Evolutionary conservation across 2,888 invertebrate species (phyloP).

Genomic region (Clusia tigrina): DNA sequence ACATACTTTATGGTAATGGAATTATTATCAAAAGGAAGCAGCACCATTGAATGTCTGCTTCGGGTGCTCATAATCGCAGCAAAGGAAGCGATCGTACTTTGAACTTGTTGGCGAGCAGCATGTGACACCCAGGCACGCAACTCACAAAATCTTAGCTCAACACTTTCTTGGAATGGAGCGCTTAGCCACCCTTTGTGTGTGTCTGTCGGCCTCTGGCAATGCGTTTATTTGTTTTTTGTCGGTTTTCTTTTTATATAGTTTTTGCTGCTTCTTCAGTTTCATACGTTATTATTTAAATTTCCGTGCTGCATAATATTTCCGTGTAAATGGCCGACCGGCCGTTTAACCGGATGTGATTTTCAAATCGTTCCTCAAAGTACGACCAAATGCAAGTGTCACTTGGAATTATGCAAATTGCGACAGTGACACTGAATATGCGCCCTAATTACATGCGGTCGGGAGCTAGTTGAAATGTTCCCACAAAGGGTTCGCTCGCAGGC

Average conservation of each 20-base stretch:
- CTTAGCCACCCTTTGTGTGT: too few relatives aligned
- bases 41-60: neutral
- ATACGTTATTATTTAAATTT: constrained; percentile 20
- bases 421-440: constrained; percentile 18
- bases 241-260: neutral
- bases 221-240: too few relatives aligned
- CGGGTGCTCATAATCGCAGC: neutral
- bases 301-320: constrained; percentile 8
- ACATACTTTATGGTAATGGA: constrained; percentile 3
- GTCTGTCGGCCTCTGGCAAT: too few relatives aligned
- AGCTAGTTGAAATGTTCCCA: neutral
- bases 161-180: too few relatives aligned
- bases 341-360: constrained; percentile 20
- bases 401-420: constrained; percentile 17
- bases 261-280: neutral
- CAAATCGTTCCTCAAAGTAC: too few relatives aligned
- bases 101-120: constrained; percentile 8
- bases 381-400: constrained; percentile 12
- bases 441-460: neutral
- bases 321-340: constrained; percentile 8
- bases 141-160: too few relatives aligned
- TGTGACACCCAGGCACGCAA: too few relatives aligned
- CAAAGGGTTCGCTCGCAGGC: too few relatives aligned
- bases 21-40: neutral
- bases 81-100: neutral